These are phyloP conservation scores for Melanotaenia nigrans DNA, from an alignment of 2,797 vertebrate genomes.

Conservation along the genomic window DNA sequence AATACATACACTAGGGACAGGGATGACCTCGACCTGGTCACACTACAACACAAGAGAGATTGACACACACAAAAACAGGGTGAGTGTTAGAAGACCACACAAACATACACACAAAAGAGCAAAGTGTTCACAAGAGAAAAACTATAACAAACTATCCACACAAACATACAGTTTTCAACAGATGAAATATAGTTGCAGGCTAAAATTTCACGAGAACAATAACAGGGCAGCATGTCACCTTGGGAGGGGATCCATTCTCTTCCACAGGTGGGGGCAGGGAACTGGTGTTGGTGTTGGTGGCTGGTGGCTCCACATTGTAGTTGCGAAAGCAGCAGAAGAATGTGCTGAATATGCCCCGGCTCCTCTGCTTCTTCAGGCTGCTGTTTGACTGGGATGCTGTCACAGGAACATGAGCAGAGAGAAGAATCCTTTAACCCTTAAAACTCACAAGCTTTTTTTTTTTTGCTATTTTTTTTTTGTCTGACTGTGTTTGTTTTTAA, in stretches of 20 bases:
- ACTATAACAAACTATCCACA: constrained; percentile 8
- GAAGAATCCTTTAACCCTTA: background rate
- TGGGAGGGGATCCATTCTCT: constrained; percentile 95
- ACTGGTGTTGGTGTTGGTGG: constrained; percentile 86
- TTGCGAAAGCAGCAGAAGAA: constrained; percentile 98
- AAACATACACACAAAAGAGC: constrained; percentile 56
- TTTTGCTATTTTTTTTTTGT: too few species aligned
- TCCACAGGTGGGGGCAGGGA: constrained; percentile 90
- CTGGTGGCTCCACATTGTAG: constrained; percentile 92
- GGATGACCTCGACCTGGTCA: constrained; percentile 97
- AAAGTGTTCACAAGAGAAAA: constrained; percentile 32
- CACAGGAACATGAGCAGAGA: constrained; percentile 16
- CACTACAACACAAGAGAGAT: constrained; percentile 88
- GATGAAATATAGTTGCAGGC: constrained; percentile 18
- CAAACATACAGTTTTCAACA: constrained; percentile 34
- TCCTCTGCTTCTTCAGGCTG: constrained; percentile 95
- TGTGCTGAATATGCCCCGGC: constrained; percentile 93
- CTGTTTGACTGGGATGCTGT: constrained; percentile 92
- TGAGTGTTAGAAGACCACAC: constrained; percentile 59
- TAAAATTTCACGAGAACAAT: background rate
- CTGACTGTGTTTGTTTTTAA: too few species aligned
- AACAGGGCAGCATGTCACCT: constrained; percentile 81
- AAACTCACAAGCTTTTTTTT: too few species aligned
- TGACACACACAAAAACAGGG: constrained; percentile 71
- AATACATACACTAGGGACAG: constrained; percentile 98